These are phyloP conservation scores for Caenorhabditis inopinata DNA, from an alignment of 1,140 invertebrate species.

Conservation along the genomic window DNA sequence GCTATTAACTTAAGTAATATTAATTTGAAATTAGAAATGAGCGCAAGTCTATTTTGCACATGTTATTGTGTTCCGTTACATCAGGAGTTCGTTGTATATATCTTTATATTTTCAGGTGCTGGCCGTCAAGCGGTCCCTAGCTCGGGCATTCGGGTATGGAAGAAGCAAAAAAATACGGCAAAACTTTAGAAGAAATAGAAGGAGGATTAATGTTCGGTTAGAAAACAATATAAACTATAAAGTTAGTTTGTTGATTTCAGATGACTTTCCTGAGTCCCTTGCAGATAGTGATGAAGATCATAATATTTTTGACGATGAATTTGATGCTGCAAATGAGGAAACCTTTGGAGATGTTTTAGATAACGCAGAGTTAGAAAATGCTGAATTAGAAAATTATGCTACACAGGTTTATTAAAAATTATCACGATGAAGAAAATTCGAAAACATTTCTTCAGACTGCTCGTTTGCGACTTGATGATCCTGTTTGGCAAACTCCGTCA, in stretches of 20 bases:
- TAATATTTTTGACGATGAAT: constrained; percentile 33
- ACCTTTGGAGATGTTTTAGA: constrained; percentile 43
- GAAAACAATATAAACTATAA: not conserved
- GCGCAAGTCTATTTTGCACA: too few species aligned
- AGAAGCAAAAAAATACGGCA: constrained; percentile 13
- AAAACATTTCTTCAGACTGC: constrained; percentile 44
- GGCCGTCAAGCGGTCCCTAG: not conserved
- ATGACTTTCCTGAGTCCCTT: not conserved
- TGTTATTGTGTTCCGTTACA: not conserved
- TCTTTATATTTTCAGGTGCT: not conserved
- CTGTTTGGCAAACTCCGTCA: constrained; percentile 12
- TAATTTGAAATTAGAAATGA: not conserved
- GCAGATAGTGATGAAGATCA: constrained; percentile 1
- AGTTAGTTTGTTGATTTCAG: not conserved
- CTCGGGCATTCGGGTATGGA: constrained; percentile 1
- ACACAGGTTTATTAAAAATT: constrained; percentile 33
- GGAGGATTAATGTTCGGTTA: constrained; percentile 12
- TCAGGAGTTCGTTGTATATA: not conserved
- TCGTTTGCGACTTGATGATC: constrained; percentile 31
- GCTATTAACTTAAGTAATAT: not conserved
- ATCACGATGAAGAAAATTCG: not conserved
- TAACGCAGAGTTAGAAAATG: not conserved
- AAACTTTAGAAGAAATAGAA: constrained; percentile 5
- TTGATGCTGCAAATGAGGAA: constrained; percentile 49
- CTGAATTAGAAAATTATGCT: constrained; percentile 43